phyloP scores from a whole-genome alignment of 1,140 invertebrate species.

The Papilio polytes region DNA sequence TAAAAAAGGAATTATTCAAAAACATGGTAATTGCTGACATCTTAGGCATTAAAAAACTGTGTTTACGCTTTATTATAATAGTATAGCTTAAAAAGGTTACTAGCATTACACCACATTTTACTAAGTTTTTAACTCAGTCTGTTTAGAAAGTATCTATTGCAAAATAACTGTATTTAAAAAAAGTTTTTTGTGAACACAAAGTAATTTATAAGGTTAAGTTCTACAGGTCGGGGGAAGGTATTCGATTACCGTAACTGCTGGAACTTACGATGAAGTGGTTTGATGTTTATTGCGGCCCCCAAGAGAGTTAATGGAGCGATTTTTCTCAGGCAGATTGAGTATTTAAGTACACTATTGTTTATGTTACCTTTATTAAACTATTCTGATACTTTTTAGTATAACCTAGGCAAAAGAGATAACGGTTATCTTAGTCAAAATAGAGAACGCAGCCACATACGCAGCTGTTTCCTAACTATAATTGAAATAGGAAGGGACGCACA shows the following conservation, averaged over 20 bases:
- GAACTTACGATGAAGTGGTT: slow-evolving; percentile 41
- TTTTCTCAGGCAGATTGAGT: slow-evolving; percentile 37
- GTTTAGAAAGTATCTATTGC: slow-evolving; percentile 2
- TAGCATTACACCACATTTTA: no score
- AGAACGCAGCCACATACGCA: no score
- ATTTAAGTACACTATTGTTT: slow-evolving; percentile 31
- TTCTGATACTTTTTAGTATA: neutral
- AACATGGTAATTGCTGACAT: no score
- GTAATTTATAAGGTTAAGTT: slow-evolving; percentile 35
- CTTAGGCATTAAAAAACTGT: no score
- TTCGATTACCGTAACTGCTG: slow-evolving; percentile 39
- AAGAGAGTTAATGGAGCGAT: slow-evolving; percentile 39
- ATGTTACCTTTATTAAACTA: neutral
- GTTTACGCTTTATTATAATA: no score
- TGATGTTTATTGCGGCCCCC: slow-evolving; percentile 40
- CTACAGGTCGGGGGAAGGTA: slow-evolving; percentile 20
- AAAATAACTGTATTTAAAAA: neutral
- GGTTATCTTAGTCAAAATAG: no score
- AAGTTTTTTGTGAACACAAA: slow-evolving; percentile 33
- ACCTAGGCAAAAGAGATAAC: no score
- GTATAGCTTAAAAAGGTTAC: no score
- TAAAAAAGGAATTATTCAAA: no score
- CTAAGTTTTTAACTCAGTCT: neutral
- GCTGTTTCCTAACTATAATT: no score
- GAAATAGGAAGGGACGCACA: no score